phyloP scores from a whole-genome alignment of 2,797 vertebrate genomes.

The Chelidonichthys spinosus region DNA sequence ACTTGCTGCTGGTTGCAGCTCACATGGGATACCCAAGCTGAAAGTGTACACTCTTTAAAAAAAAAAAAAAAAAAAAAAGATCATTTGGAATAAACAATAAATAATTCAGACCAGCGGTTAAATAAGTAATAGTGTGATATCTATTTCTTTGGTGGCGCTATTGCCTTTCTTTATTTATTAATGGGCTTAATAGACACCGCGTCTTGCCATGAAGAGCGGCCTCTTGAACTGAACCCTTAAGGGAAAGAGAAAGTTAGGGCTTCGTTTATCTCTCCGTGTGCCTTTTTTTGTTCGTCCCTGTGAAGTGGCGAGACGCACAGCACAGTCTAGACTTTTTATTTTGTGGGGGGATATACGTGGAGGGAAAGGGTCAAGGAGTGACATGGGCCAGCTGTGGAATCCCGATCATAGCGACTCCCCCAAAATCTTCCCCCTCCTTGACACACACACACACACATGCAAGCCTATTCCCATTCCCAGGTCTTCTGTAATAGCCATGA shows the following conservation, averaged over 20 bases:
- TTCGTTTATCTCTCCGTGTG: constrained; percentile 56
- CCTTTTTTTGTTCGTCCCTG: constrained; percentile 45
- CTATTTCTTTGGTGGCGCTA: constrained; percentile 84
- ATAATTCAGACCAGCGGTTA: constrained; percentile 81
- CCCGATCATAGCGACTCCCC: constrained; percentile 62
- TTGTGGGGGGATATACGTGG: constrained; percentile 52
- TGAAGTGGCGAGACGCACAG: constrained; percentile 60
- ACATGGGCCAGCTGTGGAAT: constrained; percentile 85
- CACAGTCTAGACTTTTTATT: constrained; percentile 79
- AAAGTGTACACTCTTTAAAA: constrained; percentile 68
- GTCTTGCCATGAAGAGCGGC: constrained; percentile 71
- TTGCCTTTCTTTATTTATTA: constrained; percentile 83
- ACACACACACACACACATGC: constrained; percentile 40
- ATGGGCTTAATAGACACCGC: constrained; percentile 80
- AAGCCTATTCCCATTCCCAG: constrained; percentile 54
- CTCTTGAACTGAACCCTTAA: constrained; percentile 67
- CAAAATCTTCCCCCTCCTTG: constrained; percentile 48
- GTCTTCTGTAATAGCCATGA: constrained; percentile 79
- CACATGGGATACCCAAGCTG: constrained; percentile 78
- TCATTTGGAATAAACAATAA: constrained; percentile 86
- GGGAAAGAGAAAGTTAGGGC: constrained; percentile 72
- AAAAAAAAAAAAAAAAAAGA: constrained; percentile 66
- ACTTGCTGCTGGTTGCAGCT: constrained; percentile 56
- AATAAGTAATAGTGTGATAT: constrained; percentile 86
- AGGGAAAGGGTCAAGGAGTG: constrained; percentile 76